These are phyloP conservation scores for Dryomyza anilis DNA, from an alignment of 2,888 invertebrate species.

Conservation along the genomic window DNA sequence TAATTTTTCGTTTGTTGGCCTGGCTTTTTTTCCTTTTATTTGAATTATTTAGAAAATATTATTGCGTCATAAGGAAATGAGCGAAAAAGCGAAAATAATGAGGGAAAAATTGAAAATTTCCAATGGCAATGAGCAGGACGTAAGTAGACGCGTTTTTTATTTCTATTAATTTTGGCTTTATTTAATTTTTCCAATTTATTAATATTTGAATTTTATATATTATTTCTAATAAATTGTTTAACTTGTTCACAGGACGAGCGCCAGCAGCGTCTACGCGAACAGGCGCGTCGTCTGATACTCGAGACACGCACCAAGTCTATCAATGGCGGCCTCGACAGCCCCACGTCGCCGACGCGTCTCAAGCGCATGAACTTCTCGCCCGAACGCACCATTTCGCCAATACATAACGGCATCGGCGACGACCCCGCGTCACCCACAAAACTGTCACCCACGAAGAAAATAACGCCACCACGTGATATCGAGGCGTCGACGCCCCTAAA, in stretches of 20 bases:
- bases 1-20: conserved; percentile 41
- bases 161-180: conserved; percentile 8
- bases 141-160: conserved; percentile 49
- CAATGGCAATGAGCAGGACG: conserved; percentile 52
- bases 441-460: conserved; percentile 51
- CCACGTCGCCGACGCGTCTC: conserved; percentile 56
- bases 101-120: conserved; percentile 60
- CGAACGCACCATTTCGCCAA: conserved; percentile 60
- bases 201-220: neutral
- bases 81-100: conserved; percentile 61
- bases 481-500: conserved; percentile 36
- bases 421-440: conserved; percentile 24
- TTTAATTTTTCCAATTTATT: neutral
- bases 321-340: conserved; percentile 49
- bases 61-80: conserved; percentile 62
- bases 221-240: neutral
- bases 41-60: conserved; percentile 57
- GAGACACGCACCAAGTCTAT: conserved; percentile 71
- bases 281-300: conserved; percentile 87
- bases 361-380: conserved; percentile 58
- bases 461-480: conserved; percentile 58
- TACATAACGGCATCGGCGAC: conserved; percentile 50
- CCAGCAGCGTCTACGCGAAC: conserved; percentile 82
- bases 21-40: conserved; percentile 35
- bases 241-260: conserved; percentile 73